Evolutionary conservation across 2,888 invertebrate genomes (phyloP), one percentile per base, ranked within the genome.

Genomic region (Acleris sparsana): DNA sequence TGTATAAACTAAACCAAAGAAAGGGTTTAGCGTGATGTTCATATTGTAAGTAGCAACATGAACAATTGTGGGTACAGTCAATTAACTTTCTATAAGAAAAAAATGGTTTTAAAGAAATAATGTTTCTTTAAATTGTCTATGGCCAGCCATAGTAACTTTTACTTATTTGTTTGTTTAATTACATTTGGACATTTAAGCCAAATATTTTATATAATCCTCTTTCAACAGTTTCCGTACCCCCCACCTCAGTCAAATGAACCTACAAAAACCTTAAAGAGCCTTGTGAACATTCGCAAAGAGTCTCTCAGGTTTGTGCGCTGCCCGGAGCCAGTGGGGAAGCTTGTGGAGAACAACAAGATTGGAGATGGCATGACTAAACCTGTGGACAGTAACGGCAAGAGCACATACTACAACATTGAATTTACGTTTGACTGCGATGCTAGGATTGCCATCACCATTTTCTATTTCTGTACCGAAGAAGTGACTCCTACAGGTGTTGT

Each of bases 351-450:
- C 48, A 88, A 88, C 71, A 90, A 89, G 72, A 90, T 91, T 60
- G 89, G 90, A 43, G 94, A 94, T 69, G 94, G 94, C 61, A 88
- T 91, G 20, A 84, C 93, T 63, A 92, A 93, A 57, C 89, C 93
- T 16, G 93, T 93, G 55, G 94, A 95, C 29, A 93, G 92, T 64
- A 93, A 94, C 69, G 95, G 94, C 53, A 95, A 95, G 75, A 93
- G 94, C 43, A 94, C 94, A 56, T 94, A 95, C 56, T 99, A 98
- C 83, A 99, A 98, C 82, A 96, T 99, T 78, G 99, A 99, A 90
- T 99, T 99, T 83, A 97, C 96, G 1, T 99, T 99, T 92, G 99
- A 99, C 87, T 96, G 97, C 80, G 99, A 99, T 86, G 97, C 97
- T 5, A 94, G 96, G 77, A 99, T 98, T 92, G 96, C 97, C 22